A percentile compares a stretch with the other conserved stretches of the same genome.
phyloP scores from a whole-genome alignment of 2,113 vertebrate species.

The Erinaceus europaeus region DNA sequence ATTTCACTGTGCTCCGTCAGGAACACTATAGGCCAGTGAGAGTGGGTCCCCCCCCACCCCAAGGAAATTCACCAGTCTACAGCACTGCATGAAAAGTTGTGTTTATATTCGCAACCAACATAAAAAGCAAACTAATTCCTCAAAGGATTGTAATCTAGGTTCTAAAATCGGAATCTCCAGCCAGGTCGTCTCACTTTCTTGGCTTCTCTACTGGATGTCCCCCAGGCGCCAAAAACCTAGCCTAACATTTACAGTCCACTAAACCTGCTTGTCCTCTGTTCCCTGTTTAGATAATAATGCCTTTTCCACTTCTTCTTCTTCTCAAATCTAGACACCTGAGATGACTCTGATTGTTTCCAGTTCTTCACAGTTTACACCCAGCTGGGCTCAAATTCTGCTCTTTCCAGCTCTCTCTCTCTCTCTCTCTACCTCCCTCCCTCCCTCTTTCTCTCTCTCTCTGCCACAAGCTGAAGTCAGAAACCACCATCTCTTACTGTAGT shows the following conservation, averaged over 20 bases:
- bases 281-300: constrained; percentile 27
- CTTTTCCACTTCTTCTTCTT: not conserved
- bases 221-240: constrained; percentile 42
- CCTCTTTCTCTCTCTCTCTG: not conserved
- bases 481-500: not conserved
- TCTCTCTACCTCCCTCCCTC: not conserved
- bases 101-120: not conserved
- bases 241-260: constrained; percentile 23
- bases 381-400: not conserved
- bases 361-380: not conserved
- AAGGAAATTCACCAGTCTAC: not conserved
- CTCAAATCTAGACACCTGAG: constrained; percentile 49
- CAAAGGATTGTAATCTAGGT: constrained; percentile 54
- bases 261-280: constrained; percentile 44
- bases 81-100: not conserved
- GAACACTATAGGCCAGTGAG: not conserved
- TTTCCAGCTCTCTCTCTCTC: not conserved
- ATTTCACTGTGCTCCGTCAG: not conserved
- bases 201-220: constrained; percentile 4
- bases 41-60: not conserved
- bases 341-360: not conserved
- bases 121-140: constrained; percentile 52
- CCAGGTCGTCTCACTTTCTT: constrained; percentile 45
- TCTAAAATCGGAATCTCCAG: constrained; percentile 38
- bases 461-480: not conserved